phyloP scores from a whole-genome alignment of 2,113 vertebrate genomes.

The Thryonomys swinderianus region DNA sequence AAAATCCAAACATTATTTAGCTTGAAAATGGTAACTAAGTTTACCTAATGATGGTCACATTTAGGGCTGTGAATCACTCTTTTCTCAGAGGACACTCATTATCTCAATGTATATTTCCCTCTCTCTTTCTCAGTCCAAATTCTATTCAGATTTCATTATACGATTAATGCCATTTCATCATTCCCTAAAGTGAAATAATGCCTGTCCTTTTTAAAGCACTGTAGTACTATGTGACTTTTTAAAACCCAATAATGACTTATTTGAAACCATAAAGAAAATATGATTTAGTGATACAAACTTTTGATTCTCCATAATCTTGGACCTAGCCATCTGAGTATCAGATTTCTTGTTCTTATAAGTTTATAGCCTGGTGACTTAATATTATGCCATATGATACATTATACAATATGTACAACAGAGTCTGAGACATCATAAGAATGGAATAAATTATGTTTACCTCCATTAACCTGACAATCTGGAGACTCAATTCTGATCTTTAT shows the following conservation, averaged over 20 bases:
- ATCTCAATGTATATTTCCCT: neutral
- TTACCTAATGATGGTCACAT: neutral
- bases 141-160: neutral
- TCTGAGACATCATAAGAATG: neutral
- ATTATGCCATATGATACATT: neutral
- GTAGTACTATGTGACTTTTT: neutral
- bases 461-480: neutral
- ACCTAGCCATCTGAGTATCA: neutral
- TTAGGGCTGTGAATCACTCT: neutral
- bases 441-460: neutral
- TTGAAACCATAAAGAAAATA: neutral
- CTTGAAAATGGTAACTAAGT: neutral
- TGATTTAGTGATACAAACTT: neutral
- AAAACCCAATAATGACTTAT: neutral
- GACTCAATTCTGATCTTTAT: neutral
- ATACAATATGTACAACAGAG: neutral
- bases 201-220: neutral
- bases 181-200: neutral
- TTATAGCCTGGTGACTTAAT: neutral
- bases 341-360: neutral
- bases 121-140: neutral
- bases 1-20: conserved; percentile 15
- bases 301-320: neutral
- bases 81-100: neutral
- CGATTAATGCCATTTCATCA: neutral